Conservation (phyloP, 2,113 vertebrate genomes). For the Motacilla tschutschensis region DNA sequence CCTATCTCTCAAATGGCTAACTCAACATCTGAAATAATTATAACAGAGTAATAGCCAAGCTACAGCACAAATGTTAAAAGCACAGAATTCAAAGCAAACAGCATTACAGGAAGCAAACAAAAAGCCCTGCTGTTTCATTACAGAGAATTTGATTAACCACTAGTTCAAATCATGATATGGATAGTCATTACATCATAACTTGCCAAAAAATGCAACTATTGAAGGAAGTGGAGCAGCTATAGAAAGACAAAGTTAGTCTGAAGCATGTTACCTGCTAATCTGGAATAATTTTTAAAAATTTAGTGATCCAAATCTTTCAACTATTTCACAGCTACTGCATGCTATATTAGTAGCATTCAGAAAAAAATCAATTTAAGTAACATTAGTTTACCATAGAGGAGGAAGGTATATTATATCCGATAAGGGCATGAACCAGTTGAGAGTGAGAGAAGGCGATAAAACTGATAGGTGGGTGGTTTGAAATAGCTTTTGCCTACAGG, state of each 20-base stretch:
- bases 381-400: neutral
- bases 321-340: neutral
- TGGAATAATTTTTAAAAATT: neutral
- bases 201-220: neutral
- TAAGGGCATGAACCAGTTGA: neutral
- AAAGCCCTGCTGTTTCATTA: neutral
- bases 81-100: slow-evolving; percentile 17
- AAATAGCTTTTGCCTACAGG: neutral
- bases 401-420: neutral
- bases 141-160: neutral
- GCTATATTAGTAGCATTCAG: neutral
- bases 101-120: neutral
- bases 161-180: neutral
- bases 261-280: neutral
- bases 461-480: neutral
- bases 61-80: slow-evolving; percentile 10
- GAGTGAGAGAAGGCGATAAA: neutral
- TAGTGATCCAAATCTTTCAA: neutral
- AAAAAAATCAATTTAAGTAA: neutral
- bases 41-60: neutral
- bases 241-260: neutral
- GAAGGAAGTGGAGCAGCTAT: neutral
- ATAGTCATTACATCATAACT: neutral
- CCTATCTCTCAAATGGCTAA: slow-evolving; percentile 24
- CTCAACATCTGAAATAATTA: slow-evolving; percentile 40